Evolutionary conservation across 1,140 invertebrate genomes (phyloP).

Genomic region (Zophobas atratus): DNA sequence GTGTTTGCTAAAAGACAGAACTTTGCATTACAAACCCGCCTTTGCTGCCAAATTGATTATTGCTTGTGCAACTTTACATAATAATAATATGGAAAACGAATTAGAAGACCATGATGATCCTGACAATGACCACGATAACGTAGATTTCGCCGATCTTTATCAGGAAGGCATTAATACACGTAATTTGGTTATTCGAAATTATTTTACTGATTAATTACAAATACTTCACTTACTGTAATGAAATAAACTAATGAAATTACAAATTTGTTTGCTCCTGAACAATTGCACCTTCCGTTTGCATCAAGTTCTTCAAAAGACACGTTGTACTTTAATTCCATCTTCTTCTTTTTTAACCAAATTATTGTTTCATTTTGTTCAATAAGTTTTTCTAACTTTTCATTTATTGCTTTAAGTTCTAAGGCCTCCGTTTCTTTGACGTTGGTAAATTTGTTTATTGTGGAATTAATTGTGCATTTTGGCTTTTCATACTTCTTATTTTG

Average conservation of each 20-base stretch:
- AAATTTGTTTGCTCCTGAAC: not conserved
- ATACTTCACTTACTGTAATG: not conserved
- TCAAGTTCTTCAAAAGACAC: not conserved
- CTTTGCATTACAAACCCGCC: slow-evolving; percentile 47
- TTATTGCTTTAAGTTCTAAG: not conserved
- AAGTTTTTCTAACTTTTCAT: not conserved
- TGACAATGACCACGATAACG: not conserved
- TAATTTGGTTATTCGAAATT: not conserved
- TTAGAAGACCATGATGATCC: not conserved
- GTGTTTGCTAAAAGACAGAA: slow-evolving; percentile 52
- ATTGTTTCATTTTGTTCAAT: not conserved
- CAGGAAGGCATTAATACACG: not conserved
- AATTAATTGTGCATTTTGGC: no score
- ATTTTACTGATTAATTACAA: not conserved
- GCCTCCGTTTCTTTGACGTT: no score
- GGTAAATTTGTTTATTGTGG: no score
- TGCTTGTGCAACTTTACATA: slow-evolving; percentile 52
- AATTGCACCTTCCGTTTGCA: not conserved
- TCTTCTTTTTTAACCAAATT: not conserved
- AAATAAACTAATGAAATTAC: not conserved
- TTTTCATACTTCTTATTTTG: no score
- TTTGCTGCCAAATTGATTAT: slow-evolving; percentile 52
- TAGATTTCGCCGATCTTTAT: not conserved
- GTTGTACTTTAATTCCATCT: not conserved
- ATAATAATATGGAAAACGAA: slow-evolving; percentile 9